Evolutionary conservation across 2,113 vertebrate species (phyloP).

Genomic region (Reinhardtius hippoglossoides): DNA sequence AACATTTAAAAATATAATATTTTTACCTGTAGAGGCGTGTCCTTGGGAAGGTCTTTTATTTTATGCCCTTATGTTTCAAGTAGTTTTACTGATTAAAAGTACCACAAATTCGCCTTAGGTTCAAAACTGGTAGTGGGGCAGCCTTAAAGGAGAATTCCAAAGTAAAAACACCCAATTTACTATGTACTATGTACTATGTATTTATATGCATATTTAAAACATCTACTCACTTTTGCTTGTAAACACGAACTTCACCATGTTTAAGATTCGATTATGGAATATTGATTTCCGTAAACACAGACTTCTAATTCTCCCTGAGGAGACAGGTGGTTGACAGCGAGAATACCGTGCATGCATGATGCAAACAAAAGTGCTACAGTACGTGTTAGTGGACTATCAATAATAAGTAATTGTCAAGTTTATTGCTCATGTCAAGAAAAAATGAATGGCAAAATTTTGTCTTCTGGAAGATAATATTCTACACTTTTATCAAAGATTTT

Average conservation of each 20-base stretch:
- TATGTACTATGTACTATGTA: background rate
- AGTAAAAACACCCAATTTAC: conserved; percentile 3
- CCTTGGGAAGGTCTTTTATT: conserved; percentile 62
- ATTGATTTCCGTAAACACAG: no score
- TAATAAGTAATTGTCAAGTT: conserved; percentile 1
- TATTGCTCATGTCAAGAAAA: conserved; percentile 1
- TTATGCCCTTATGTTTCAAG: conserved; percentile 62
- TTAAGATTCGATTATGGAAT: background rate
- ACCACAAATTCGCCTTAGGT: conserved; percentile 25
- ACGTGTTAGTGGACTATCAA: background rate
- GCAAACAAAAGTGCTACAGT: background rate
- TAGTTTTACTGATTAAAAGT: conserved; percentile 54
- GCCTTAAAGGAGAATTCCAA: conserved; percentile 23
- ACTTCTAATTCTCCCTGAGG: no score
- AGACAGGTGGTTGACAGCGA: no score
- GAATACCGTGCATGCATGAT: no score
- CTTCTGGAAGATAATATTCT: background rate
- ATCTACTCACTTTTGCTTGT: background rate
- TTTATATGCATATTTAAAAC: background rate
- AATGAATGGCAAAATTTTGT: background rate
- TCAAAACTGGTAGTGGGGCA: background rate
- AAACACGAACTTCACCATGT: background rate
- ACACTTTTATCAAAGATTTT: background rate
- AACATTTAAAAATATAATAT: conserved; percentile 36
- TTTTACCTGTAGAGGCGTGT: conserved; percentile 65